phyloP scores from a whole-genome alignment of 2,888 invertebrate genomes.

The Plusia festucae region DNA sequence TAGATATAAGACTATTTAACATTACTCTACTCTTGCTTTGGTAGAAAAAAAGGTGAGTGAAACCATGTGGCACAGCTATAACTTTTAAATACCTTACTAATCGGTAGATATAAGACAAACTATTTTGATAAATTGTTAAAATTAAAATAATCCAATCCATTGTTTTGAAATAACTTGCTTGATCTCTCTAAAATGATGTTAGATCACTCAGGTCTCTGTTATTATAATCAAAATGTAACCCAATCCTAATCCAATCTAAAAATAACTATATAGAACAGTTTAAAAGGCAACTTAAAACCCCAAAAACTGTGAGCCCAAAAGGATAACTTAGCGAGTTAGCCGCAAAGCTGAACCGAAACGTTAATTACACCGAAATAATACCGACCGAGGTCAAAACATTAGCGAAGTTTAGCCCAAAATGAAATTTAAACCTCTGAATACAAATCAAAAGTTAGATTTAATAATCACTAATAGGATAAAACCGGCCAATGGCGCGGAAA shows the following conservation, averaged over 20 bases:
- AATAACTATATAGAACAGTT: conserved; percentile 1
- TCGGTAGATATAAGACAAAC: too few relatives aligned
- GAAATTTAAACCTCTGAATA: conserved; percentile 74
- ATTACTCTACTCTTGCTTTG: too few relatives aligned
- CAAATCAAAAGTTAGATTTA: conserved; percentile 75
- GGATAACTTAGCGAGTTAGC: conserved; percentile 16
- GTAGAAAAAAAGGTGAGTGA: too few relatives aligned
- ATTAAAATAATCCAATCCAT: too few relatives aligned
- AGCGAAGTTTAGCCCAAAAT: conserved; percentile 69
- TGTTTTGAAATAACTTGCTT: too few relatives aligned
- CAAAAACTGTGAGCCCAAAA: conserved; percentile 20
- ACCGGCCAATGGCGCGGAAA: conserved; percentile 73
- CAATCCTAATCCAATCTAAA: neutral
- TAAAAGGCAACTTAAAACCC: conserved; percentile 4
- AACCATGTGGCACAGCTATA: too few relatives aligned
- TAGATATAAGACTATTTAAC: too few relatives aligned
- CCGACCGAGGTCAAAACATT: conserved; percentile 58
- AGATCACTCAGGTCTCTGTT: too few relatives aligned
- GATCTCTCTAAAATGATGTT: too few relatives aligned
- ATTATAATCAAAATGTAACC: too few relatives aligned
- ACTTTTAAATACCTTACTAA: too few relatives aligned
- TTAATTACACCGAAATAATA: conserved; percentile 62
- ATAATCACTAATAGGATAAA: conserved; percentile 82
- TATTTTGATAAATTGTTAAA: too few relatives aligned
- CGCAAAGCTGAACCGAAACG: conserved; percentile 52